Base-by-base conservation (phyloP, 2,888 invertebrate genomes). In the Galerucella calmariensis region DNA sequence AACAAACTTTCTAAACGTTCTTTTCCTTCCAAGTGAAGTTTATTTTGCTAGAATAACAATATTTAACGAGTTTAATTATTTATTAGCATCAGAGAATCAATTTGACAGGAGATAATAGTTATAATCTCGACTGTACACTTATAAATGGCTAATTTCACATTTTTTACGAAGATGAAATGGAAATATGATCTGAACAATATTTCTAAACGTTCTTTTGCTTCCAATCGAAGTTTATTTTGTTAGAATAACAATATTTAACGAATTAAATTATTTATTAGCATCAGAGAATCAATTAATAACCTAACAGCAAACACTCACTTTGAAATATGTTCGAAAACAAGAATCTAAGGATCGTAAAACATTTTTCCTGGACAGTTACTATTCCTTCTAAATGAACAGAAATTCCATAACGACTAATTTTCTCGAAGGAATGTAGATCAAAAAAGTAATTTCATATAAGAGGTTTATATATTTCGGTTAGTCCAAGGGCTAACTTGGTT, bases 361-460 rank as follows among this genome's bases (percentile, higher is more conserved):
- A 44, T 44, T 44, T 20, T 46, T 44, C 16, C 12, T 11, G 6
- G 63, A 65, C 46, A 48, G 63, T 65, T 65, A 65, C 16, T 65
- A 65, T 65, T 65, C 14, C 46, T 65, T 46, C 46, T n/a, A 16
- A 69, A 69, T 53, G 61, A 69, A 20, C 69, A 4, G 11, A 46
- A 24, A 69, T 48, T 69, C 69, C 48, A 48, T 44, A 63, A 56
- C 53, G 65, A 71, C 66, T 72, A 72, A 72, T 69, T 75, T 65
- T 56, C 53, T 68, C 68, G 59, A 44, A 24, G 44, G 44, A 72
- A 76, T 72, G 74, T 76, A 71, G 74, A 76, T 76, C 72, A 76
- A 76, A 74, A 76, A 74, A 72, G 69, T 76, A 76, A 76, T 76
- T 76, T 67, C 72, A 74, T 76, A 61, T 70, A 70, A 70, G 59